Evolutionary conservation across 2,113 vertebrate species (phyloP).

Genomic region (Thoracochromis brauschi): DNA sequence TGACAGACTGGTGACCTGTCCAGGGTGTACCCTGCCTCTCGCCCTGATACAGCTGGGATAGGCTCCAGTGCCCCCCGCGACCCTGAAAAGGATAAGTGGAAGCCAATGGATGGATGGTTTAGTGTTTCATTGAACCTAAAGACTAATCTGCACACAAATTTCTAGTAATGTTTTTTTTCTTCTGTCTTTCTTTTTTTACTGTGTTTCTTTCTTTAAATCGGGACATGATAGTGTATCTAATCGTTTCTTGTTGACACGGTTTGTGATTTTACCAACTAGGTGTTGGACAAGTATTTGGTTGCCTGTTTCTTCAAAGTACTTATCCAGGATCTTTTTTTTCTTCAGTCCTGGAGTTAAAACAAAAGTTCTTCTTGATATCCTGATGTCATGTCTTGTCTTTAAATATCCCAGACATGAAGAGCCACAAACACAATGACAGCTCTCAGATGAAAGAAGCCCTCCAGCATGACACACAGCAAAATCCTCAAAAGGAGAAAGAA

Average conservation of each 20-base stretch:
- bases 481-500: not conserved
- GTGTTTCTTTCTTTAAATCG: not conserved
- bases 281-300: not conserved
- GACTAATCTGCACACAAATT: not conserved
- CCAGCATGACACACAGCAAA: fast-evolving
- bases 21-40: not conserved
- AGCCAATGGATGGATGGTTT: not conserved
- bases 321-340: not conserved
- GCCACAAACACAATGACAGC: not conserved
- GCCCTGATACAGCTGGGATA: not conserved
- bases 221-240: not conserved
- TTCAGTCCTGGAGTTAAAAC: not conserved
- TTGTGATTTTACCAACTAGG: not conserved
- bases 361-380: not conserved
- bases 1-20: not conserved
- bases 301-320: not conserved
- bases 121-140: not conserved
- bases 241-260: not conserved
- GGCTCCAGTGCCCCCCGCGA: not conserved
- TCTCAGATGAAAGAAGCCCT: not conserved
- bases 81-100: not conserved
- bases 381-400: not conserved
- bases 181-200: not conserved
- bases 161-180: not conserved
- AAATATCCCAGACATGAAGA: not conserved